Percentiles rank a stretch among this genome's conserved stretches.
These are phyloP conservation scores for Sapayoa aenigma DNA, from an alignment of 2,113 vertebrate species.

Conservation along the genomic window DNA sequence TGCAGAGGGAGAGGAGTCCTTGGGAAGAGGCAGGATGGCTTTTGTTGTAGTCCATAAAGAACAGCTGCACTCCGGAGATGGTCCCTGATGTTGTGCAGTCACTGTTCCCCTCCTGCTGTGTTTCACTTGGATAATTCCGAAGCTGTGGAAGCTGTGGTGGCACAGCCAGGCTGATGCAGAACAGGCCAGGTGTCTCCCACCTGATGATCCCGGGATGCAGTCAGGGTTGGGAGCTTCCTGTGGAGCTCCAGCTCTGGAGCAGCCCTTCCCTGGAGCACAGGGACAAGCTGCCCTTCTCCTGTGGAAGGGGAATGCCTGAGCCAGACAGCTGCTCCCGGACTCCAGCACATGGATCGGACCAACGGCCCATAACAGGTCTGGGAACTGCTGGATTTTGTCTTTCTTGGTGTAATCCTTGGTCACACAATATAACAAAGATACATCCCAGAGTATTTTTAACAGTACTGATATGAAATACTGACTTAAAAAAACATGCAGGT, in stretches of 20 bases:
- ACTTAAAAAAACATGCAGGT: not conserved
- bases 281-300: not conserved
- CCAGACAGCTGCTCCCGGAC: rapidly evolving
- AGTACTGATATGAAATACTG: not conserved
- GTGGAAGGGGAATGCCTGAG: not conserved
- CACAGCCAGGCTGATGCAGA: rapidly evolving
- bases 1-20: not conserved
- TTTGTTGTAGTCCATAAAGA: rapidly evolving
- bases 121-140: not conserved
- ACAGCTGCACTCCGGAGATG: not conserved
- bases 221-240: rapidly evolving
- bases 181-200: rapidly evolving
- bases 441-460: not conserved
- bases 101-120: rapidly evolving
- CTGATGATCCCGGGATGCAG: rapidly evolving
- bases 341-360: not conserved
- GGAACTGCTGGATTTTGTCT: not conserved
- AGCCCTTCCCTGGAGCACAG: not conserved
- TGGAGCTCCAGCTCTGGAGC: not conserved
- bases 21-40: not conserved
- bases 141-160: rapidly evolving
- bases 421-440: not conserved
- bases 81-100: rapidly evolving
- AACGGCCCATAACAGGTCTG: rapidly evolving
- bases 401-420: not conserved